phyloP scores from a whole-genome alignment of 2,113 vertebrate genomes.

The rat (Rattus norvegicus) region GRCr8 NC_086030.1:26621501-26622000 shows the following conservation, averaged over 20 bases:
- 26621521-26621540: background rate
- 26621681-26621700: background rate
- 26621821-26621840: background rate
- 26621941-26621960: too few species aligned
- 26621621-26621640: background rate
- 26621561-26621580: background rate
- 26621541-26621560: background rate
- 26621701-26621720: background rate
- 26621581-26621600: background rate
- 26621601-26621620: background rate
- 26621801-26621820: background rate
- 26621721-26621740: background rate
- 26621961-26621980: too few species aligned
- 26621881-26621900: background rate
- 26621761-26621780: background rate
- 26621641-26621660: background rate
- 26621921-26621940: too few species aligned
- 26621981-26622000: too few species aligned
- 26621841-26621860: background rate
- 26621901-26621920: too few species aligned
- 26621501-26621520: background rate
- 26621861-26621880: background rate
- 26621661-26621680: background rate
- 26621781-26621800: background rate
- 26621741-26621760: background rate